Evolutionary conservation across 2,113 vertebrate genomes (phyloP).

Genomic region (Otolemur garnettii): DNA sequence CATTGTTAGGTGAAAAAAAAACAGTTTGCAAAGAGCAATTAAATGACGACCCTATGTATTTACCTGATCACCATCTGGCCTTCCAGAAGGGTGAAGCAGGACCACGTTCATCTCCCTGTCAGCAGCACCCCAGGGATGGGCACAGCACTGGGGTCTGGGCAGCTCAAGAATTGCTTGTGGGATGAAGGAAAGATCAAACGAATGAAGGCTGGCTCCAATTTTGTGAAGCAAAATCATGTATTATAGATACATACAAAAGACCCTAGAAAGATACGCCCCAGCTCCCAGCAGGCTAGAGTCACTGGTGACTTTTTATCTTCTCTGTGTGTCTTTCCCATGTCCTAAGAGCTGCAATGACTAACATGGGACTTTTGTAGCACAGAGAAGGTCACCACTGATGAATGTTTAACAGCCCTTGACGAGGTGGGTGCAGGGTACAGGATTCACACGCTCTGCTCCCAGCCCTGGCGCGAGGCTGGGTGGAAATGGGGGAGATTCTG

Average conservation of each 20-base stretch:
- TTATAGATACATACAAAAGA: no score
- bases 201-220: background rate
- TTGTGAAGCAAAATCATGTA: no score
- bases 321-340: background rate
- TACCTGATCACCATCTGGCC: rapidly evolving
- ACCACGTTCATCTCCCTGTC: background rate
- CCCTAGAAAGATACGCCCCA: rapidly evolving
- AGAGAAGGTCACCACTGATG: background rate
- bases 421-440: rapidly evolving
- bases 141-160: background rate
- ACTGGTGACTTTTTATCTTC: background rate
- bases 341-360: background rate
- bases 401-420: background rate
- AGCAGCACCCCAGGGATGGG: background rate
- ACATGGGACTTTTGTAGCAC: no score
- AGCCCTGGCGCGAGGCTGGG: background rate
- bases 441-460: background rate
- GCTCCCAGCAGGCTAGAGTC: rapidly evolving
- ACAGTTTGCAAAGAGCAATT: background rate
- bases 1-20: rapidly evolving
- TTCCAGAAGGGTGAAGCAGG: background rate
- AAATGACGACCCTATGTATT: rapidly evolving
- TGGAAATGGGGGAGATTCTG: rapidly evolving
- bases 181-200: rapidly evolving
- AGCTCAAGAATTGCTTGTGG: rapidly evolving